These are phyloP conservation scores for Gadus chalcogrammus DNA, from an alignment of 2,113 vertebrate genomes.

Conservation along the genomic window DNA sequence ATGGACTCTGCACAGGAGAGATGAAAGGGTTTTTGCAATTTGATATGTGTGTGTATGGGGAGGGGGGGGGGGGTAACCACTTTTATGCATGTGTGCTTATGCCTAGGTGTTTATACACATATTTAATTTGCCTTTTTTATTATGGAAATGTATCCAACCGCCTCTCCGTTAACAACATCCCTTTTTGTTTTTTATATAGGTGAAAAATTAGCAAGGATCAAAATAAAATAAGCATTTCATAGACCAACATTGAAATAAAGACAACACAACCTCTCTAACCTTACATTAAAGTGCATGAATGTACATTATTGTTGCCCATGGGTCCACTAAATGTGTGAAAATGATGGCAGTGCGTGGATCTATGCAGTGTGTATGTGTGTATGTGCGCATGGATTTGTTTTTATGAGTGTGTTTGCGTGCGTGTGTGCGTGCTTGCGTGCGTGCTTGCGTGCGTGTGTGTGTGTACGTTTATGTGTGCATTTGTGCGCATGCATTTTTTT, in stretches of 20 bases:
- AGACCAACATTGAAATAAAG: too few species aligned
- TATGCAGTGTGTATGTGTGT: neutral
- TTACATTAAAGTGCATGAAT: too few species aligned
- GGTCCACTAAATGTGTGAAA: too few species aligned
- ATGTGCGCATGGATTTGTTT: neutral
- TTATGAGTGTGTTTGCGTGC: neutral
- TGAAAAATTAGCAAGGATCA: too few species aligned
- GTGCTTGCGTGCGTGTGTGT: neutral
- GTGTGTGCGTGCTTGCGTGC: conserved; percentile 8
- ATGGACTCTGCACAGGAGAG: conserved; percentile 1
- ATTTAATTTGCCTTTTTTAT: neutral
- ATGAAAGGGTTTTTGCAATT: conserved; percentile 6
- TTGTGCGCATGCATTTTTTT: too few species aligned
- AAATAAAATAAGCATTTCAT: too few species aligned
- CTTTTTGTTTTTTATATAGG: too few species aligned
- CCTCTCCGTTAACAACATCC: too few species aligned
- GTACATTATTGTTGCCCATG: too few species aligned
- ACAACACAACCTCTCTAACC: too few species aligned
- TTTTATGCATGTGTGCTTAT: neutral
- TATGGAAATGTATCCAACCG: neutral
- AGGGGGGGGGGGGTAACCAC: neutral
- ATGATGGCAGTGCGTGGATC: neutral
- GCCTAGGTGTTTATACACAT: neutral
- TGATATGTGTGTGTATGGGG: conserved; percentile 1
- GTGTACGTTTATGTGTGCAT: neutral